A percentile compares a stretch with the other conserved stretches of the same genome.
These are phyloP conservation scores for Gallirallus australis DNA, from an alignment of 2,797 vertebrate species.

Conservation along the genomic window DNA sequence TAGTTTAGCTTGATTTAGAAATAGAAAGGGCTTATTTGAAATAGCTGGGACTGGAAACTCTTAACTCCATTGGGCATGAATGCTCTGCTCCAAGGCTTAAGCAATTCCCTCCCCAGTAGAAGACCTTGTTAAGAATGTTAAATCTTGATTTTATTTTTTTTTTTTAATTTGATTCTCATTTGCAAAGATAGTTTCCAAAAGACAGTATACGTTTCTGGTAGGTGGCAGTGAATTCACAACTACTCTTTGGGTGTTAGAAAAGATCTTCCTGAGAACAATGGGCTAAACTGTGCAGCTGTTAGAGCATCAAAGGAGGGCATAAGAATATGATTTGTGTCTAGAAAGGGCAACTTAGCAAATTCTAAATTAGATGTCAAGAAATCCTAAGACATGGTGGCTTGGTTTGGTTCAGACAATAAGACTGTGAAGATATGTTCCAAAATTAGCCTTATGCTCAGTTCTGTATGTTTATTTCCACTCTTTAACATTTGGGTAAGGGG, in stretches of 20 bases:
- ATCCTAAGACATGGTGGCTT: neutral
- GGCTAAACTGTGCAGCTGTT: neutral
- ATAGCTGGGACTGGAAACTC: neutral
- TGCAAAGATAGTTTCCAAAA: conserved; percentile 38
- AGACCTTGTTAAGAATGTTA: neutral
- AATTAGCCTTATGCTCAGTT: neutral
- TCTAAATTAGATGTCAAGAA: neutral
- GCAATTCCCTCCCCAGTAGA: neutral
- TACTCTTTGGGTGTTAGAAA: neutral
- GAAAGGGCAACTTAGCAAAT: neutral
- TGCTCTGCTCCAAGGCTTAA: neutral
- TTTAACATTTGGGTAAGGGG: neutral
- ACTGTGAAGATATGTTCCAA: neutral
- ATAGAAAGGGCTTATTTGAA: neutral
- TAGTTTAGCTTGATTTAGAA: neutral
- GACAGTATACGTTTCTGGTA: neutral
- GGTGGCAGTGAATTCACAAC: conserved; percentile 35
- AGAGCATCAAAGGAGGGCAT: neutral
- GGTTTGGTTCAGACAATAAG: neutral
- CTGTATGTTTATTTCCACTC: neutral
- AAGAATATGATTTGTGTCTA: neutral
- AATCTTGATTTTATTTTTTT: conserved; percentile 25
- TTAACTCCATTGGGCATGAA: neutral
- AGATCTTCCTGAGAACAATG: neutral
- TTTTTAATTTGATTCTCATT: conserved; percentile 25